These are phyloP conservation scores for Falco concolor DNA, from an alignment of 2,797 vertebrate species.

Conservation along the genomic window DNA sequence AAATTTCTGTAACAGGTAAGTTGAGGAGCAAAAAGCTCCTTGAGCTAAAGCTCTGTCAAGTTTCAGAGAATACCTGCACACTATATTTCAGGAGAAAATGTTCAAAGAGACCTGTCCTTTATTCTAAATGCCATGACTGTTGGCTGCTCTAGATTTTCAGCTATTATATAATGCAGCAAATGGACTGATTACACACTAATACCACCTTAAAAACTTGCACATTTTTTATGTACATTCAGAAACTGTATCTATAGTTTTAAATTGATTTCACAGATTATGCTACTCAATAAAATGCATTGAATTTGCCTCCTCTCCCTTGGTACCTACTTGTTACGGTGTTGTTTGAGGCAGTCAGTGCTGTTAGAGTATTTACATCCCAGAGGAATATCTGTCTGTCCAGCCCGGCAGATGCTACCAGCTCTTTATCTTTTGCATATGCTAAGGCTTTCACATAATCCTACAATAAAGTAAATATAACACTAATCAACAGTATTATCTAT, in stretches of 20 bases:
- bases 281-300: neutral
- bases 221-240: neutral
- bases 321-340: slow-evolving; percentile 98
- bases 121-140: neutral
- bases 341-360: slow-evolving; percentile 97
- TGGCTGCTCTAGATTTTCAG: neutral
- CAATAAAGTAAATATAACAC: slow-evolving; percentile 22
- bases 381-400: slow-evolving; percentile 98
- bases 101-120: neutral
- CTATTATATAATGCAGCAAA: neutral
- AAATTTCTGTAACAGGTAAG: neutral
- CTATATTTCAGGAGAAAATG: neutral
- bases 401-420: slow-evolving; percentile 94
- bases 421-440: slow-evolving; percentile 98
- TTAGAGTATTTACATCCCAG: slow-evolving; percentile 98
- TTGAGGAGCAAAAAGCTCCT: neutral
- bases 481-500: neutral
- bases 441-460: slow-evolving; percentile 98
- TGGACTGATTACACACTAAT: neutral
- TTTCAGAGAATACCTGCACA: neutral
- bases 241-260: neutral
- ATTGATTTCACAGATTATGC: neutral
- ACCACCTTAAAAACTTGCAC: too few species aligned
- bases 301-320: neutral
- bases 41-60: neutral